Evolutionary conservation across 23 tunicate species (phyloP).

Genomic region (Phallusia fumigata): DNA sequence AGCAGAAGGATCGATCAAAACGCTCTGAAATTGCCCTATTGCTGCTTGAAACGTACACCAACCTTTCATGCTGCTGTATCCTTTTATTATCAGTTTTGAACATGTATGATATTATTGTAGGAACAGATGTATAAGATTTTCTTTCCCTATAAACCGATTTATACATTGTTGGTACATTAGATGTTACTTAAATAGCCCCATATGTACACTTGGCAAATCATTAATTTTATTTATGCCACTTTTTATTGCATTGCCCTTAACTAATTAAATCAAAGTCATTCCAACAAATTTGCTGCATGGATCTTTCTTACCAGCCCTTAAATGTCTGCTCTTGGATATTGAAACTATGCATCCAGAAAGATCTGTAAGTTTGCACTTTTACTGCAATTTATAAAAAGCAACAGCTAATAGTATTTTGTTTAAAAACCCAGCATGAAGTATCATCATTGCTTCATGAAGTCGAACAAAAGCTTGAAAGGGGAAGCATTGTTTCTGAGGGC

Average conservation of each 20-base stretch:
- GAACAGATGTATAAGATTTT: too few species aligned
- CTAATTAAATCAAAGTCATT: constrained; percentile 35
- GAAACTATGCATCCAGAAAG: constrained; percentile 70
- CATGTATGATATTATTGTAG: too few species aligned
- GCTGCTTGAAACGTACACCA: constrained; percentile 70
- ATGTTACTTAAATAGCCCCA: too few species aligned
- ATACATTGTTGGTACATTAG: too few species aligned
- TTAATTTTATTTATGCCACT: too few species aligned
- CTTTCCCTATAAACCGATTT: too few species aligned
- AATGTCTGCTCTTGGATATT: constrained; percentile 62
- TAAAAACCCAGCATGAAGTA: constrained; percentile 36
- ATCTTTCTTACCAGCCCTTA: constrained; percentile 76
- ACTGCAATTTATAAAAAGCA: too few species aligned
- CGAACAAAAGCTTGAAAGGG: constrained; percentile 61
- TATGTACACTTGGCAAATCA: background rate
- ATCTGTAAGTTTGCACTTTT: constrained; percentile 17
- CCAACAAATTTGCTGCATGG: constrained; percentile 62
- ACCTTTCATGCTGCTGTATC: constrained; percentile 88
- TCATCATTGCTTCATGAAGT: constrained; percentile 38
- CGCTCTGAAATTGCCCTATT: constrained; percentile 48
- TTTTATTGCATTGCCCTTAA: background rate
- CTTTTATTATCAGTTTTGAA: too few species aligned
- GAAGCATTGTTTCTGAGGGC: constrained; percentile 42
- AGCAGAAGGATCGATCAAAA: constrained; percentile 35
- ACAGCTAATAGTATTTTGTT: too few species aligned